Conservation (phyloP, 2,113 vertebrate genomes). For the Apodemus speciosus region DNA sequence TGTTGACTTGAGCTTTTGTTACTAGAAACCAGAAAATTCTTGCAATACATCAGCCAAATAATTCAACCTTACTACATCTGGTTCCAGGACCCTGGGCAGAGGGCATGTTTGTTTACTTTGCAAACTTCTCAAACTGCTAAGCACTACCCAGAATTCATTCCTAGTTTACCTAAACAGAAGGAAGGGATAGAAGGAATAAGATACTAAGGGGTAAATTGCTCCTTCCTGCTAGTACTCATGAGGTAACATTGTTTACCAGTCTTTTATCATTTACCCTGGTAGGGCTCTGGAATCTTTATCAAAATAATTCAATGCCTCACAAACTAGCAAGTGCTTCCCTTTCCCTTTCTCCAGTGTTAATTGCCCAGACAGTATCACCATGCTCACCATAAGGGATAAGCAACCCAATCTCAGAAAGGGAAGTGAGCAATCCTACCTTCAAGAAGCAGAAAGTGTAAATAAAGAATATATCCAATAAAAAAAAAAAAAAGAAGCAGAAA, state of each 20-base stretch:
- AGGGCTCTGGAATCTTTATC: slow-evolving; percentile 65
- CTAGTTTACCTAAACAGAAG: slow-evolving; percentile 64
- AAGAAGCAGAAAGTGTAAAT: not conserved
- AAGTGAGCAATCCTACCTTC: slow-evolving; percentile 36
- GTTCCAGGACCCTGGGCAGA: slow-evolving; percentile 39
- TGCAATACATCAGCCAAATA: slow-evolving; percentile 4
- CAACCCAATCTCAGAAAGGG: slow-evolving; percentile 39
- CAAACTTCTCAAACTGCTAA: slow-evolving; percentile 60
- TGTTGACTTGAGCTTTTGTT: slow-evolving; percentile 1
- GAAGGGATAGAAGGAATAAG: slow-evolving; percentile 46
- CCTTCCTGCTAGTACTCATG: slow-evolving; percentile 43
- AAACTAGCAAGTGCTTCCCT: slow-evolving; percentile 57
- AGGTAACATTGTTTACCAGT: slow-evolving; percentile 50
- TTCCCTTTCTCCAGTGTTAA: slow-evolving; percentile 57
- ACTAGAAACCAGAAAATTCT: slow-evolving; percentile 30
- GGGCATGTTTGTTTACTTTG: slow-evolving; percentile 37
- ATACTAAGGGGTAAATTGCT: slow-evolving; percentile 52
- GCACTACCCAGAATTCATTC: slow-evolving; percentile 49
- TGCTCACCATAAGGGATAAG: not conserved
- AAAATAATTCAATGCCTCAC: slow-evolving; percentile 53
- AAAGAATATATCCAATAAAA: no score
- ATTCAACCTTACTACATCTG: not conserved
- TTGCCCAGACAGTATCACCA: slow-evolving; percentile 31
- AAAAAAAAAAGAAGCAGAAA: not conserved
- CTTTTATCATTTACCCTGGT: slow-evolving; percentile 50